phyloP scores from a whole-genome alignment of 1,140 invertebrate genomes.

The Aphis gossypii region DNA sequence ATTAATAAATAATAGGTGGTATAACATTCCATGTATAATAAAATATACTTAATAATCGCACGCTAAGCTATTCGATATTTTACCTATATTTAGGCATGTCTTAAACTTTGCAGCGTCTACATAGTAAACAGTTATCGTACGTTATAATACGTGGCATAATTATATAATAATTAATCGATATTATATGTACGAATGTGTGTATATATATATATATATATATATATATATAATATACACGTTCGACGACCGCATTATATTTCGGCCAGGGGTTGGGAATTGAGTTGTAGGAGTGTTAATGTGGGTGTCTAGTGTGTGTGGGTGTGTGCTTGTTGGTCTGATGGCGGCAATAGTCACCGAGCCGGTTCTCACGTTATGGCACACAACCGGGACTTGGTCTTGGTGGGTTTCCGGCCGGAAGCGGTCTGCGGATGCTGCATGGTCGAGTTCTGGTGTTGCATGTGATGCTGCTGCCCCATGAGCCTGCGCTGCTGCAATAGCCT shows the following conservation, averaged over 20 bases:
- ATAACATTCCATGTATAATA: neutral
- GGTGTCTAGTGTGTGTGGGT: neutral
- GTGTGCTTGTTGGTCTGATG: neutral
- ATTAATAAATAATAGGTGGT: too few relatives aligned
- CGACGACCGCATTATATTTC: too few relatives aligned
- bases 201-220: too few relatives aligned
- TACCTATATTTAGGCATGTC: neutral
- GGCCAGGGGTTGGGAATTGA: neutral
- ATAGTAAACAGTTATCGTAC: neutral
- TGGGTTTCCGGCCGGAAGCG: slow-evolving; percentile 14
- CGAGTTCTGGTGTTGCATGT: slow-evolving; percentile 31
- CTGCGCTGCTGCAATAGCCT: slow-evolving; percentile 62
- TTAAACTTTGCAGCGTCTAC: neutral
- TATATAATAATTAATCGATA: neutral
- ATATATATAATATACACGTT: neutral
- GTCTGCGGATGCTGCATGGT: slow-evolving; percentile 52
- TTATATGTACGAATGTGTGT: neutral
- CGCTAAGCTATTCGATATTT: neutral
- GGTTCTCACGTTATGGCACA: slow-evolving; percentile 58
- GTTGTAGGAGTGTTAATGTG: neutral
- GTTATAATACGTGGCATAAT: neutral
- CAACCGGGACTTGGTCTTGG: slow-evolving; percentile 59
- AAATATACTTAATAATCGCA: neutral
- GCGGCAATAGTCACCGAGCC: neutral
- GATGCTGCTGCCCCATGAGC: slow-evolving; percentile 58